These are phyloP conservation scores for Clostera curtula DNA, from an alignment of 2,888 invertebrate species.

Conservation along the genomic window DNA sequence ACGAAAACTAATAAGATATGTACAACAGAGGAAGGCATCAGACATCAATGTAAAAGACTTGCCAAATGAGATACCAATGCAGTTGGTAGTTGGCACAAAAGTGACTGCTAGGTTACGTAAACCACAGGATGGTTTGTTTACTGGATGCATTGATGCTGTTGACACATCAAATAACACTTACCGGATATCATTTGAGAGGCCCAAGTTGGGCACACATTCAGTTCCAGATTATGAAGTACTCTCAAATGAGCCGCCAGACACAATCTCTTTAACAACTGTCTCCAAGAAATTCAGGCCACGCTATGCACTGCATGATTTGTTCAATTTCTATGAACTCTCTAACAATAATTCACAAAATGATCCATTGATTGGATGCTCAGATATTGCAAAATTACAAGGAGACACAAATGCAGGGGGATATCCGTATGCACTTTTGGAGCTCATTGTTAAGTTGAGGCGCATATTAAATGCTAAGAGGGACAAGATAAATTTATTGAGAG, in stretches of 20 bases:
- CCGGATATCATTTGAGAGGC: slow-evolving; percentile 94
- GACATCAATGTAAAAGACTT: slow-evolving; percentile 90
- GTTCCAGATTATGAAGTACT: slow-evolving; percentile 97
- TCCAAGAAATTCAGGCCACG: slow-evolving; percentile 86
- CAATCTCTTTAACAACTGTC: slow-evolving; percentile 89
- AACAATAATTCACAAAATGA: slow-evolving; percentile 76
- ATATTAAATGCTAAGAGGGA: slow-evolving; percentile 87
- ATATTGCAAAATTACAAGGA: slow-evolving; percentile 56
- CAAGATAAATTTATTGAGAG: slow-evolving; percentile 85
- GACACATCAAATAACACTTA: slow-evolving; percentile 96
- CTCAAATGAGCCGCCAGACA: slow-evolving; percentile 93
- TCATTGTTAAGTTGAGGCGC: slow-evolving; percentile 90
- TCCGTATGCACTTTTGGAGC: slow-evolving; percentile 88
- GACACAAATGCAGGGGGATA: slow-evolving; percentile 82
- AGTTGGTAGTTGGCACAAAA: slow-evolving; percentile 95
- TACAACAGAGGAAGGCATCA: slow-evolving; percentile 93
- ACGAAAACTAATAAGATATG: slow-evolving; percentile 90
- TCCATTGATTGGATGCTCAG: slow-evolving; percentile 78
- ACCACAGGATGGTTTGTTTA: slow-evolving; percentile 97
- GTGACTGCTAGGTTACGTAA: slow-evolving; percentile 91
- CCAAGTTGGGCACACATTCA: slow-evolving; percentile 94
- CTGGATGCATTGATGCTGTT: slow-evolving; percentile 94
- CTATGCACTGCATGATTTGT: slow-evolving; percentile 74
- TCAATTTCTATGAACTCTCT: slow-evolving; percentile 57
- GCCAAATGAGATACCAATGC: slow-evolving; percentile 95